These are phyloP conservation scores for Delichon dasypus DNA, from an alignment of 2,797 vertebrate genomes.

Conservation along the genomic window DNA sequence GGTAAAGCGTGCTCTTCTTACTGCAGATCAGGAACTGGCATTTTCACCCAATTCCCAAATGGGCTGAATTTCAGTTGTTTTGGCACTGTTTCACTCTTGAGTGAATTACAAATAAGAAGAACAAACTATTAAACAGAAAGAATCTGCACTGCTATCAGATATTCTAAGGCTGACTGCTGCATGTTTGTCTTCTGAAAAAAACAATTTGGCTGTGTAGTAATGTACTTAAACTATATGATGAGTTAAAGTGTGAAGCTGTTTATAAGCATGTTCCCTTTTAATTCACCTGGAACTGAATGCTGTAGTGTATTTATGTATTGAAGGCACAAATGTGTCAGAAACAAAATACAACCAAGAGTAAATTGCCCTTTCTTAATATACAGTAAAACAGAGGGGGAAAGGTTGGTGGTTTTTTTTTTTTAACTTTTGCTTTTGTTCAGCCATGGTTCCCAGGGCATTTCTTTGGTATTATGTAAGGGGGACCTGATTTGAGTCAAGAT, in stretches of 20 bases:
- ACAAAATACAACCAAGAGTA: neutral
- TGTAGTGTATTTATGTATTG: neutral
- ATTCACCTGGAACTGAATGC: neutral
- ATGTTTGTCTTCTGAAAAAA: neutral
- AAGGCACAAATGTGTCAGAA: neutral
- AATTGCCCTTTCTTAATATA: neutral
- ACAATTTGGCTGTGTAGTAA: neutral
- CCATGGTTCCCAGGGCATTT: neutral
- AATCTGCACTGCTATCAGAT: neutral
- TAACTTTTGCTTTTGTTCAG: neutral
- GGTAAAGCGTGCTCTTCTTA: neutral
- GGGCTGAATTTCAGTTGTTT: neutral
- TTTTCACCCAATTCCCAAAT: neutral
- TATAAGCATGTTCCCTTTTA: neutral
- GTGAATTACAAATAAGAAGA: neutral
- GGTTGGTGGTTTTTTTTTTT: neutral
- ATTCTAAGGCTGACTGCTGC: neutral
- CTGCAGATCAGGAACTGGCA: neutral
- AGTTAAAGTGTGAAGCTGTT: conserved; percentile 37
- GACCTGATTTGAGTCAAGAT: neutral
- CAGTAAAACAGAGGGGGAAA: neutral
- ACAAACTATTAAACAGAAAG: neutral
- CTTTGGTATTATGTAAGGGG: neutral
- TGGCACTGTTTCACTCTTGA: neutral
- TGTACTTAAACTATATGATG: neutral